These are phyloP conservation scores for Remorina albescens DNA, from an alignment of 2,797 vertebrate genomes.

Conservation along the genomic window DNA sequence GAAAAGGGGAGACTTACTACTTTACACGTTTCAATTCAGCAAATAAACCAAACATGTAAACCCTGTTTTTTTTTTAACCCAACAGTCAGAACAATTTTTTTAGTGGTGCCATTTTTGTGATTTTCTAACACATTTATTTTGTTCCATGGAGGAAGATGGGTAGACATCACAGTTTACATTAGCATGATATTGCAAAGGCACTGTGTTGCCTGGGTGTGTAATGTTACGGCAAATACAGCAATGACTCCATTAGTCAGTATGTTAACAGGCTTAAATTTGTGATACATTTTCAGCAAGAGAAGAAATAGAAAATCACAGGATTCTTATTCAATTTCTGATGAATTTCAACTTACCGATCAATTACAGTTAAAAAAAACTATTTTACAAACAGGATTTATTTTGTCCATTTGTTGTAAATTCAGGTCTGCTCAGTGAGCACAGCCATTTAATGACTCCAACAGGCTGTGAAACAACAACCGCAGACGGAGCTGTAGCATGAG, in stretches of 20 bases:
- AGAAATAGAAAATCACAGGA: not conserved
- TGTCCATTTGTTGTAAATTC: not conserved
- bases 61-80: too few species aligned
- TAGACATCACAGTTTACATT: not conserved
- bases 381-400: conserved; percentile 8
- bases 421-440: not conserved
- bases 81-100: not conserved
- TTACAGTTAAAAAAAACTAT: not conserved
- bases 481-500: conserved; percentile 21
- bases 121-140: conserved; percentile 3
- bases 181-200: not conserved
- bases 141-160: not conserved
- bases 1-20: not conserved
- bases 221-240: not conserved
- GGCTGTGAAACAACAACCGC: not conserved
- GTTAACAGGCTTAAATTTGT: not conserved
- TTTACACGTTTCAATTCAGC: fast-evolving
- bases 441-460: not conserved
- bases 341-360: not conserved
- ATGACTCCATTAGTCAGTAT: not conserved
- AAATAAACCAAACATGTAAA: not conserved
- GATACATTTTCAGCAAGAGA: not conserved
- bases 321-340: not conserved
- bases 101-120: not conserved
- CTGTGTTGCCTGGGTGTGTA: not conserved